Base-by-base conservation (phyloP, 23 tunicate genomes). In the Trididemnum clinides region DNA sequence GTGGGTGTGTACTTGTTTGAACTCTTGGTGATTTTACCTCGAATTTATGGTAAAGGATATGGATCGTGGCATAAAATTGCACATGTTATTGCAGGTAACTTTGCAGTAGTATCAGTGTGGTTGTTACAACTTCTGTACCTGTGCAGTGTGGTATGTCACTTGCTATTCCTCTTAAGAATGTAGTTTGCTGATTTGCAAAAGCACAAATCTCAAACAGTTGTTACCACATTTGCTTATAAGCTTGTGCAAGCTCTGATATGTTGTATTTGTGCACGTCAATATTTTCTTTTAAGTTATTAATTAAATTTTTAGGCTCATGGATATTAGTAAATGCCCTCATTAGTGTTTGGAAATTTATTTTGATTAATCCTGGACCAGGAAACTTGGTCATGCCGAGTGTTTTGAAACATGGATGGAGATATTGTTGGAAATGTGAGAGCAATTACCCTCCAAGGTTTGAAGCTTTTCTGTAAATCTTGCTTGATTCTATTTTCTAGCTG, bases 381-480 rank as follows among this genome's bases (percentile, higher is more conserved):
- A 84, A 81, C 27, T 10, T n/a, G 34, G 72, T 94, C 23, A 69
- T 94, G 34, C 94, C 98, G 0, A 89, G 94, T 79, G 28, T 88
- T 22, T 59, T 94, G 27, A 51, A 85, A 59, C 76, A 57, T 33
- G 98, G 98, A 12, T 94, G 98, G 98, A 85, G 85, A 71, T 89
- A 78, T 77, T 94, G 98, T 77, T 94, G 88, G 90, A 75, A 83
- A 71, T 94, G 98, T 82, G 90, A 94, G 82, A 88, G 88, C 3
- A 89, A 86, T 62, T 88, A 72, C 57, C 98, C 98, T 5, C 98
- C 94, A 50, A 88, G 97, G 97, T 92, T 39, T 25, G 5, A 10
- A 18, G 21, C 6, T 62, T 62, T 12, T 62, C 5, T 5, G n/a
- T 62, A 18, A 62, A 12, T 62, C n/a, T 62, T 5, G 15, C 27